Evolutionary conservation across 2,797 vertebrate species (phyloP).

Genomic region (Falco biarmicus): DNA sequence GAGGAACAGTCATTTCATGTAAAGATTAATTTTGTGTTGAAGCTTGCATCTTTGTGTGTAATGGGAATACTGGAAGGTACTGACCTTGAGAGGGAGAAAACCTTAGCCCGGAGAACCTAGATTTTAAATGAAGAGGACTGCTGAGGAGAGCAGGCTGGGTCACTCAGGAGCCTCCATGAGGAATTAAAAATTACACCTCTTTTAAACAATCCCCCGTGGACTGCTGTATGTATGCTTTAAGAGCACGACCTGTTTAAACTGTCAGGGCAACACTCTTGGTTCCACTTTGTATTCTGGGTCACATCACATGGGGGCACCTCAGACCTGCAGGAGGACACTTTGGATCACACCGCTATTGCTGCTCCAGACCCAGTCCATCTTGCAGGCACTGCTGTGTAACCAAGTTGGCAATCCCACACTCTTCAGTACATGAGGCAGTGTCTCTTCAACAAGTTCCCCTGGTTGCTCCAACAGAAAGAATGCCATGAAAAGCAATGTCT

Average conservation of each 20-base stretch:
- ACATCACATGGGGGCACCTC: not conserved
- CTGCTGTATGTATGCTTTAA: not conserved
- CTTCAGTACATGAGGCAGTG: not conserved
- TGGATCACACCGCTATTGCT: not conserved
- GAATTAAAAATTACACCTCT: not conserved
- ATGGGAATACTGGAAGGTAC: not conserved
- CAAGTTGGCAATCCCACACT: not conserved
- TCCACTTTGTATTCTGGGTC: not conserved
- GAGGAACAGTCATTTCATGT: not conserved
- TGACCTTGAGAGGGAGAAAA: not conserved
- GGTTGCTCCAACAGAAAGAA: not conserved
- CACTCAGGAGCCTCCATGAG: not conserved
- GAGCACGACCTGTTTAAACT: not conserved
- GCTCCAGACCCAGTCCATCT: accelerated
- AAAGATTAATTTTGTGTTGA: not conserved
- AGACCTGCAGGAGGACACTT: not conserved
- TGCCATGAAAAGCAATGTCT: not conserved
- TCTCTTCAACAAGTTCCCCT: not conserved
- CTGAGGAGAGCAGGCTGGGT: not conserved
- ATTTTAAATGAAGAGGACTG: not conserved
- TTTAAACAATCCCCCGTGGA: not conserved
- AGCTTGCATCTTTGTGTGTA: not conserved
- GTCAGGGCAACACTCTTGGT: not conserved
- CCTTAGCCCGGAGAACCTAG: not conserved
- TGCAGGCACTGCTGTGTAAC: not conserved